Evolutionary conservation across 2,797 vertebrate genomes (phyloP), one percentile per base, ranked within the genome.

Genomic region (Gambusia yucatana): DNA sequence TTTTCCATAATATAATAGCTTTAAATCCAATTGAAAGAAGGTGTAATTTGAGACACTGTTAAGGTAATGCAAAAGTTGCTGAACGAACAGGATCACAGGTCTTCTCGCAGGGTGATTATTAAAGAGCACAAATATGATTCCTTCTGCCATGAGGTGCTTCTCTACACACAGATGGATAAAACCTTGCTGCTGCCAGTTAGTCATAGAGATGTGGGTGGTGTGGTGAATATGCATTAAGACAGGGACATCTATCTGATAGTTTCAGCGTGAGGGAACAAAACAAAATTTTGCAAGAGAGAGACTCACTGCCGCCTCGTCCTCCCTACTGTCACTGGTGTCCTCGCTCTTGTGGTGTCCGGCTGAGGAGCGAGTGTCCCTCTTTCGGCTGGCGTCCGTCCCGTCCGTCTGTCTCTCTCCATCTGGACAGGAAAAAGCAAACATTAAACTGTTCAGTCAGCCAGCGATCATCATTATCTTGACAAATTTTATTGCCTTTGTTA

Each of bases 271-370:
- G 30, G 76, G 69, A 79, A 74, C 76, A 67, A 73, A 11, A 41
- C 61, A 30, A 46, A 79, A 55, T 43, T 57, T 25, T 50, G 43
- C 20, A 57, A 71, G 1, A 72, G 50, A 81, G 30, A 67, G 46
- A 82, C 59, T 97, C 91, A 98, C 97, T 90, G 52, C 88, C 0
- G 85, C 95, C 63, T 97, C 98, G 9, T 98, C 98, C 95, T 98
- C 98, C 0, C 2, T 95, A 88, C 98, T 99, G 95, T 98, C 97
- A 0, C 97, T 98, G 84, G 96, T 95, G 76, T 98, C 98, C 80
- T 98, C 97, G 0, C 83, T 92, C 86, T 93, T 96, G 83, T 94
- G 95, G 16, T 92, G 94, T 81, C 91, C 93, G 0, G 93, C 91
- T 0, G 92, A 89, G 0, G 89, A 95, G 44, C 77, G 94, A 0